Base-by-base conservation (phyloP, 1,140 invertebrate genomes). In the Ganaspis sp. region DNA sequence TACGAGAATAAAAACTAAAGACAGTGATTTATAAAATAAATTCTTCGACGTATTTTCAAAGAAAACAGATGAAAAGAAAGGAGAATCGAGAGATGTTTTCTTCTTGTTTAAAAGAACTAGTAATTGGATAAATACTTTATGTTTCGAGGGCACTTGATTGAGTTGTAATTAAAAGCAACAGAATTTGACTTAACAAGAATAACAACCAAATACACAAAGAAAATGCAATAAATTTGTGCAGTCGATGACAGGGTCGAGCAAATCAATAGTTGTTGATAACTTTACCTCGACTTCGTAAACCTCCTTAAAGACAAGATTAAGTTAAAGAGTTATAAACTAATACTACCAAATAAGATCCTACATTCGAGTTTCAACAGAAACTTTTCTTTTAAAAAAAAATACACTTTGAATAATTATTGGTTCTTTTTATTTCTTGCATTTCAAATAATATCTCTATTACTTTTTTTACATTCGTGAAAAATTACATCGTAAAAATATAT, bases 221-320 rank as follows among this genome's bases (percentile, higher is more conserved):
- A 64, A 64, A 64, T 64, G 26, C 58, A n/a, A 64, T 64, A n/a
- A 64, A 64, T 29, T 64, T 64, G 58, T 64, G 12, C 21, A 64
- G 21, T 26, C 6, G 12, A 21, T 34, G 58, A 64, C 58, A 26
- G 15, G 58, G 58, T 34, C 58, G 58, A 21, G 12, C 15, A 29
- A 64, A 64, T 64, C 58, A 64, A 64, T 64, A 64, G 58, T 64
- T n/a, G n/a, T n/a, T 64, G 58, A 64, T 64, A 64, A 26, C 26
- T 64, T 64, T 12, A 58, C 6, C 19, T 23, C 0, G 26, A 15
- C 58, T 64, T 8, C 58, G 15, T 64, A 64, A 64, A 64, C 23
- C 58, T 29, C 23, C 58, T 64, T 64, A 64, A 64, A 64, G 58
- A 64, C 15, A 4, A 64, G 58, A 64, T 64, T 26, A 15, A 64